These are phyloP conservation scores for Eutrigla gurnardus DNA, from an alignment of 2,797 vertebrate genomes.

Conservation along the genomic window DNA sequence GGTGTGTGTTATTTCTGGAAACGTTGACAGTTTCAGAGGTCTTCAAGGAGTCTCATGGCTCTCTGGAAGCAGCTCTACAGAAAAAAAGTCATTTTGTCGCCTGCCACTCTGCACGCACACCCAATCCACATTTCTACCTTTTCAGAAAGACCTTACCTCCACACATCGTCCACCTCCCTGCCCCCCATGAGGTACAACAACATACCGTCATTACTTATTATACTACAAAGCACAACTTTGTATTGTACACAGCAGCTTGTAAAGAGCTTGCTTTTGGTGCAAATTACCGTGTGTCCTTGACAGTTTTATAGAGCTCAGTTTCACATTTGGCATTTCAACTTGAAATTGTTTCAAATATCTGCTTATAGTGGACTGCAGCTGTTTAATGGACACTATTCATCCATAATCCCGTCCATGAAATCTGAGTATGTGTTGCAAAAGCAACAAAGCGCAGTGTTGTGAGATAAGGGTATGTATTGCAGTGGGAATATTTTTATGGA, in stretches of 20 bases:
- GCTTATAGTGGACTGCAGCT: slow-evolving; percentile 33
- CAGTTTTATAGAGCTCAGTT: slow-evolving; percentile 33
- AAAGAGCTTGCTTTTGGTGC: slow-evolving; percentile 14
- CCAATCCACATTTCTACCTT: slow-evolving; percentile 10
- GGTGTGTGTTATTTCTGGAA: slow-evolving; percentile 78
- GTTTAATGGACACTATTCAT: slow-evolving; percentile 32
- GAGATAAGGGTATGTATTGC: slow-evolving; percentile 43
- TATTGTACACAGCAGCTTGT: slow-evolving; percentile 9
- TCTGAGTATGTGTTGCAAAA: slow-evolving; percentile 46
- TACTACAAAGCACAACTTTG: background rate
- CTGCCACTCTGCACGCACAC: slow-evolving; percentile 37
- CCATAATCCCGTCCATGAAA: slow-evolving; percentile 33
- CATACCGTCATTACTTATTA: background rate
- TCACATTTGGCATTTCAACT: slow-evolving; percentile 40
- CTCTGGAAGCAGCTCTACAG: slow-evolving; percentile 73
- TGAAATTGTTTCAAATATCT: slow-evolving; percentile 36
- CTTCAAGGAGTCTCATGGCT: slow-evolving; percentile 76
- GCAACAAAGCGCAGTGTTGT: slow-evolving; percentile 32
- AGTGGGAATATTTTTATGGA: slow-evolving; percentile 50
- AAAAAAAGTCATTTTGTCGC: slow-evolving; percentile 30
- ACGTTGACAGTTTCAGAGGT: slow-evolving; percentile 78
- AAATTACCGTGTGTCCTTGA: slow-evolving; percentile 14
- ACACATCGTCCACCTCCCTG: background rate
- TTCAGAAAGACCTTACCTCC: background rate
- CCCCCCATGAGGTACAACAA: background rate